phyloP scores from a whole-genome alignment of 2,888 invertebrate genomes.

The Poecilus cupreus region DNA sequence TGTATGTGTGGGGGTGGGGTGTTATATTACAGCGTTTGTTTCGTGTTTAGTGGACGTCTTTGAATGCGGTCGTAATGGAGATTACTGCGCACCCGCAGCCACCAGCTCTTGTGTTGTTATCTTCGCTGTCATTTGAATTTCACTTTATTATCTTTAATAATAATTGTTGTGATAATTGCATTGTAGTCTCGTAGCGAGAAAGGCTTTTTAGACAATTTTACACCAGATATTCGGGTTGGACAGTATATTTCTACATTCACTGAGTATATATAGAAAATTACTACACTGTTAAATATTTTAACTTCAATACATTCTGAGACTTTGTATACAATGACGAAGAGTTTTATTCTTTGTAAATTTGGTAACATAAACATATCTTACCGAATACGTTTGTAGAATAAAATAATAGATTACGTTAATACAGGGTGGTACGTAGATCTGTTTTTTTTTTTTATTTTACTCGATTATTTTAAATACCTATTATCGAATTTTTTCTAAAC shows the following conservation, averaged over 20 bases:
- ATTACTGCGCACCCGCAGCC: slow-evolving; percentile 36
- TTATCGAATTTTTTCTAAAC: too few species aligned
- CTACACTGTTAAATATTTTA: neutral
- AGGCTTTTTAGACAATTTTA: slow-evolving; percentile 24
- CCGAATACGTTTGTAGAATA: too few species aligned
- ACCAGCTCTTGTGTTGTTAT: slow-evolving; percentile 19
- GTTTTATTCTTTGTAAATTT: too few species aligned
- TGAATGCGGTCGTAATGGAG: slow-evolving; percentile 53
- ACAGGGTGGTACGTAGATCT: too few species aligned
- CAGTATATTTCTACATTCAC: too few species aligned
- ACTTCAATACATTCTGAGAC: neutral
- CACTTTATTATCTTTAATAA: slow-evolving; percentile 52
- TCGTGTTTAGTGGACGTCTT: slow-evolving; percentile 55
- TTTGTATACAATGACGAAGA: too few species aligned
- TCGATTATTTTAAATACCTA: too few species aligned
- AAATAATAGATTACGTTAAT: too few species aligned
- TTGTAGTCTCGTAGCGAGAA: neutral
- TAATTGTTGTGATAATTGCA: slow-evolving; percentile 47
- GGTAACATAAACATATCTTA: too few species aligned
- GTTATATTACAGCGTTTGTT: slow-evolving; percentile 48
- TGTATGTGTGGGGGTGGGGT: slow-evolving; percentile 1
- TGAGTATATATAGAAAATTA: neutral
- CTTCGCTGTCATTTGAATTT: slow-evolving; percentile 48
- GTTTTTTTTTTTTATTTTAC: too few species aligned
- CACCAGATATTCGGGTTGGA: neutral